These are phyloP conservation scores for Apis cerana DNA, from an alignment of 1,140 invertebrate genomes.

Conservation along the genomic window DNA sequence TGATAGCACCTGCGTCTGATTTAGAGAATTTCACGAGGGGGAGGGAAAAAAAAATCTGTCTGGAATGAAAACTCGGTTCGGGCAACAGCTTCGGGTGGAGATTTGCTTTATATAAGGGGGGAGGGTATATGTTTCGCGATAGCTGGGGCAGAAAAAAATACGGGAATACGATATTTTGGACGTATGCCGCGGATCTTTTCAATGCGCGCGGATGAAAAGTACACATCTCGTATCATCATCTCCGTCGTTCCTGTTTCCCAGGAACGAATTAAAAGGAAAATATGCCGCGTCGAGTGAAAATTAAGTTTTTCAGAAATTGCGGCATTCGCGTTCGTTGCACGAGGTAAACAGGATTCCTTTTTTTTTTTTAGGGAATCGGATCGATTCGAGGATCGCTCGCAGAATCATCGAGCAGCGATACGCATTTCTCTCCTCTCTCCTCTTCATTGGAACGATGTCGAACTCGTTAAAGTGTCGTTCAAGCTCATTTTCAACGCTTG, in stretches of 20 bases:
- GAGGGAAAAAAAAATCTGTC: background rate
- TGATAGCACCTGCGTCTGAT: background rate
- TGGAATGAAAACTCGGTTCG: too few species aligned
- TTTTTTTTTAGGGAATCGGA: background rate
- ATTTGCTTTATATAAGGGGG: background rate
- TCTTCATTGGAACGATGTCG: background rate
- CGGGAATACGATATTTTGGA: background rate
- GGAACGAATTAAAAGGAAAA: background rate
- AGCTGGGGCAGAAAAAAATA: background rate
- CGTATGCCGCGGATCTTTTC: background rate
- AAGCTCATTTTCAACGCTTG: conserved; percentile 50
- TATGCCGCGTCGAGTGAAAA: background rate
- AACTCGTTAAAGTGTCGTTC: conserved; percentile 27
- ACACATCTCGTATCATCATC: too few species aligned
- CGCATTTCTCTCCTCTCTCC: background rate
- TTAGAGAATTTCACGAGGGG: background rate
- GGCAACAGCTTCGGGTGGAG: background rate
- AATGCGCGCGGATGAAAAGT: background rate
- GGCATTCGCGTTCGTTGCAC: background rate
- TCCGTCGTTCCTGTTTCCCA: too few species aligned
- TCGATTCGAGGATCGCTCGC: background rate
- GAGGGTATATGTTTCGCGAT: too few species aligned
- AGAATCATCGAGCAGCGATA: background rate
- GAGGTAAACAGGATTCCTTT: background rate
- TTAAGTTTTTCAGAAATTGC: background rate